A percentile compares a stretch with the other conserved stretches of the same genome.
Evolutionary conservation across 2,888 invertebrate genomes (phyloP).

Genomic region (Lottia gigantea): DNA sequence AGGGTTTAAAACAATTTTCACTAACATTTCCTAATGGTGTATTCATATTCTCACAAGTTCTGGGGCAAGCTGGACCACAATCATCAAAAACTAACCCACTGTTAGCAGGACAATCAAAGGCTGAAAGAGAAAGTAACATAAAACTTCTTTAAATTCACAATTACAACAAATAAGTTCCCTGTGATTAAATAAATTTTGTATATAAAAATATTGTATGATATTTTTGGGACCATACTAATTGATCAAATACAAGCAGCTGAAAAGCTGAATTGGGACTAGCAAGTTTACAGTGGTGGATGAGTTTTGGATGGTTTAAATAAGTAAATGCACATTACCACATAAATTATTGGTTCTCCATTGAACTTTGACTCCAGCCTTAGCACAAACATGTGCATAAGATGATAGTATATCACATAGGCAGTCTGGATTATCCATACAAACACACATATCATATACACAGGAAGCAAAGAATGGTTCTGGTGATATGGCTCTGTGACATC

Average conservation of each 20-base stretch:
- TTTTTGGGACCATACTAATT: too few relatives aligned
- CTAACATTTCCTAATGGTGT: slow-evolving; percentile 49
- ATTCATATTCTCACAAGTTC: slow-evolving; percentile 61
- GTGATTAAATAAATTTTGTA: too few relatives aligned
- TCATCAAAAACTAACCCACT: slow-evolving; percentile 67
- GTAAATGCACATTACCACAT: slow-evolving; percentile 56
- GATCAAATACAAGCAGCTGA: too few relatives aligned
- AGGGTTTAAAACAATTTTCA: slow-evolving; percentile 64
- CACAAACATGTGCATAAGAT: slow-evolving; percentile 64
- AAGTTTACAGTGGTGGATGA: too few relatives aligned
- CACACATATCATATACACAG: slow-evolving; percentile 66
- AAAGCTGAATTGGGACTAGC: too few relatives aligned
- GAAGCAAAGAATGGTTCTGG: slow-evolving; percentile 63
- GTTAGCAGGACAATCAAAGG: slow-evolving; percentile 57
- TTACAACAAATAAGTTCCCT: too few relatives aligned
- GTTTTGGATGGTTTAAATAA: too few relatives aligned
- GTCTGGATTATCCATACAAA: slow-evolving; percentile 57
- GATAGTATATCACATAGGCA: slow-evolving; percentile 65
- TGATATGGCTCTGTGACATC: slow-evolving; percentile 59
- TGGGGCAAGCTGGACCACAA: slow-evolving; percentile 65
- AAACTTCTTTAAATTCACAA: too few relatives aligned
- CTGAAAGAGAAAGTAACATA: slow-evolving; percentile 38
- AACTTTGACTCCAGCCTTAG: slow-evolving; percentile 57
- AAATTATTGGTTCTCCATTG: slow-evolving; percentile 60
- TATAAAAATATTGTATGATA: too few relatives aligned